phyloP scores from a whole-genome alignment of 2,888 invertebrate species.

The Netelia melanura region DNA sequence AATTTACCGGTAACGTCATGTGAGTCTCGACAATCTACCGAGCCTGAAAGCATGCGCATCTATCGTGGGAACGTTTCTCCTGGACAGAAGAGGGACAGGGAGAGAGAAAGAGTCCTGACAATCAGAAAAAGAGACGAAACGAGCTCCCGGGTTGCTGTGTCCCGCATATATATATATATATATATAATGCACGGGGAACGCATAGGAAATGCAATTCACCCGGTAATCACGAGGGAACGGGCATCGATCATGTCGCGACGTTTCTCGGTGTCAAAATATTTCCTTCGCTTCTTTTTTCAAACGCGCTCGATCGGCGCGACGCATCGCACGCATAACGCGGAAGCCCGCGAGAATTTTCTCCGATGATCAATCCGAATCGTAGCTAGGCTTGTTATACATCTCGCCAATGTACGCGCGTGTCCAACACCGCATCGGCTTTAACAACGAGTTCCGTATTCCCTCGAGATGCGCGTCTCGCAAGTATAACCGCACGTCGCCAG shows the following conservation, averaged over 20 bases:
- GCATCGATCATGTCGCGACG: slow-evolving; percentile 81
- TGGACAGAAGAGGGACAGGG: slow-evolving; percentile 41
- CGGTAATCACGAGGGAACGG: slow-evolving; percentile 81
- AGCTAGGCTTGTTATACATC: slow-evolving; percentile 47
- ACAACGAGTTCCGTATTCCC: slow-evolving; percentile 61
- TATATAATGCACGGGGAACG: slow-evolving; percentile 30
- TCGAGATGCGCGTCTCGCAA: background rate
- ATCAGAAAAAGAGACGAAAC: slow-evolving; percentile 60
- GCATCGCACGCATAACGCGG: slow-evolving; percentile 41
- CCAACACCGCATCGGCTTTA: slow-evolving; percentile 41
- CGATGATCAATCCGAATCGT: slow-evolving; percentile 56
- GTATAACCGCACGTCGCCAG: background rate
- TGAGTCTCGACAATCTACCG: slow-evolving; percentile 15
- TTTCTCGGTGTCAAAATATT: slow-evolving; percentile 82
- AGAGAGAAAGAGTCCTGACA: slow-evolving; percentile 56
- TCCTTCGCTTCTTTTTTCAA: slow-evolving; percentile 68
- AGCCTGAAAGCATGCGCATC: background rate
- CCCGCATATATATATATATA: background rate
- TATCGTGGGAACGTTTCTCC: slow-evolving; percentile 35
- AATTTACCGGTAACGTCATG: slow-evolving; percentile 27
- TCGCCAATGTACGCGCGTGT: background rate
- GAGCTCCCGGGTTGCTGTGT: slow-evolving; percentile 20
- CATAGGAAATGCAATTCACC: slow-evolving; percentile 81
- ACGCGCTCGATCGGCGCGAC: slow-evolving; percentile 54
- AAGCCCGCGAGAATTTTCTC: slow-evolving; percentile 61